Evolutionary conservation across 1,140 invertebrate genomes (phyloP), one percentile per base, ranked within the genome.

Genomic region (Cryptotermes secundus): DNA sequence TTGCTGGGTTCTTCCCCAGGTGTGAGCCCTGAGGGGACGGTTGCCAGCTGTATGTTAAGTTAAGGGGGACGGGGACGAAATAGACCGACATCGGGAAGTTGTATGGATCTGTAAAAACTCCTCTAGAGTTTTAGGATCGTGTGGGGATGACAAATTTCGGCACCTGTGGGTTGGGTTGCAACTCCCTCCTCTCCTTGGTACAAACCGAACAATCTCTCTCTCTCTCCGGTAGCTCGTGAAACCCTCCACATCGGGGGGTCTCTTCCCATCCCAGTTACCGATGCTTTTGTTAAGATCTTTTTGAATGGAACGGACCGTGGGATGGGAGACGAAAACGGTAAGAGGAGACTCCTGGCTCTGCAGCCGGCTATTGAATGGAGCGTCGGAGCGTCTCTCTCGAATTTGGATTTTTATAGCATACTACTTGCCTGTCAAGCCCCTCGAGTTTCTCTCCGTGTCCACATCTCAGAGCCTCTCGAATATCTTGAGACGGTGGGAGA

Each of bases 111-210:
- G 59, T 72, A 72, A 72, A 72, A 72, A 72, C 59, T 72, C 59
- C 59, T 72, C 59, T 72, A 31, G 59, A 72, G 59, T 72, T 72
- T 59, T 72, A 72, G 59, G 26, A n/a, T n/a, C 9, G 59, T 6
- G 14, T 9, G n/a, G 59, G n/a, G 59, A 72, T 2, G 59, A 72
- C 59, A 72, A 72, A 72, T 72, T 49, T 49, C 53, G 83, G 83
- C 83, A 83, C 83, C 83, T 83, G 83, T 83, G 83, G 83, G 65
- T 72, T 72, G 59, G 59, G 59, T 72, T 72, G 31, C 83, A 59
- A 26, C 59, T 31, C 42, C 81, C 81, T 19, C 38, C 26, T 22
- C 80, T 72, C 7, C 59, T 72, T 31, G 26, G 59, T 72, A 72
- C 59, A n/a, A 26, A 72, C 26, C 31, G 59, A 72, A 72, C 59